Conservation (phyloP, 2,797 vertebrate genomes). For the Gouania willdenowi region DNA sequence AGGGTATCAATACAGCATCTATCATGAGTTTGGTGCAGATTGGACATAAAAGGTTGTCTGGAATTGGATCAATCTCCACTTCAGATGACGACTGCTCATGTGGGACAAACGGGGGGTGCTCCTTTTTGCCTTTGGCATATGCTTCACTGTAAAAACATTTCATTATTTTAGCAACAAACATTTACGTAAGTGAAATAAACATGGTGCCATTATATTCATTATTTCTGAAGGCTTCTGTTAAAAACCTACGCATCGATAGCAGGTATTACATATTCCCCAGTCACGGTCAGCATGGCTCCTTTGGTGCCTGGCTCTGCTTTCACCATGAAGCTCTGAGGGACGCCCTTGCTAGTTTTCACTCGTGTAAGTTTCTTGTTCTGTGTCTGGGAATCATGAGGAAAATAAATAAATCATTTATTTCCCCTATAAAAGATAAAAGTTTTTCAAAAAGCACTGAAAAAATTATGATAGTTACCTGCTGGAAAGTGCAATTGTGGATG, state of each 20-base stretch:
- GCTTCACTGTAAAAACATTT: slow-evolving; percentile 79
- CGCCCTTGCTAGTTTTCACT: slow-evolving; percentile 96
- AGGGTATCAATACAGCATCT: slow-evolving; percentile 95
- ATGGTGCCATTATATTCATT: not conserved
- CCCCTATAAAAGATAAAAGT: no score
- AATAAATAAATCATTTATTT: not conserved
- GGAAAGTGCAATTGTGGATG: slow-evolving; percentile 92
- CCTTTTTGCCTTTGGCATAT: slow-evolving; percentile 98
- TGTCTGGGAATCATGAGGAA: slow-evolving; percentile 24
- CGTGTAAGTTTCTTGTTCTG: slow-evolving; percentile 93
- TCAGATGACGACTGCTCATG: slow-evolving; percentile 91
- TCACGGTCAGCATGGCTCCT: slow-evolving; percentile 98
- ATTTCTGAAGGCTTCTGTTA: not conserved
- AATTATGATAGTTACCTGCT: slow-evolving; percentile 79
- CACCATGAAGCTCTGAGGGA: slow-evolving; percentile 99
- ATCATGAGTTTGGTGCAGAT: slow-evolving; percentile 98
- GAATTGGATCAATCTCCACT: slow-evolving; percentile 92
- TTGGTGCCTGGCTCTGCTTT: slow-evolving; percentile 97
- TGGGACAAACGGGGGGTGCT: slow-evolving; percentile 94
- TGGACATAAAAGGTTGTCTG: slow-evolving; percentile 92
- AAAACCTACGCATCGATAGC: slow-evolving; percentile 93
- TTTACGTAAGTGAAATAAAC: not conserved
- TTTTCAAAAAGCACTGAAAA: not conserved
- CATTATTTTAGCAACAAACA: not conserved
- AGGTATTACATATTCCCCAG: slow-evolving; percentile 96